These are phyloP conservation scores for Sciurus niger DNA, from an alignment of 2,113 vertebrate genomes.

Conservation along the genomic window DNA sequence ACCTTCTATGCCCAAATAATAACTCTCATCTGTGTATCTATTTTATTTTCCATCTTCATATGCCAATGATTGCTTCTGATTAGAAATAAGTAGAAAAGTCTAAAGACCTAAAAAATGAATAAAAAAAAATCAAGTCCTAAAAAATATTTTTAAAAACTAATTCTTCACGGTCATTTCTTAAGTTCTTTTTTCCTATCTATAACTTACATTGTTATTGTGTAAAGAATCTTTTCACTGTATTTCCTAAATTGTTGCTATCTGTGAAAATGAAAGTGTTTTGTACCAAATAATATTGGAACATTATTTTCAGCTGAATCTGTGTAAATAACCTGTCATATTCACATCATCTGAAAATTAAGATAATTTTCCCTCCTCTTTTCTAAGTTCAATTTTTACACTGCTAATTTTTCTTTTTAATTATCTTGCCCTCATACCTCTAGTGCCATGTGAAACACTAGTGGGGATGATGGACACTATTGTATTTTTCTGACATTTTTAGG, in stretches of 20 bases:
- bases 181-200: neutral
- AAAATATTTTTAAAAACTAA: neutral
- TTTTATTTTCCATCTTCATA: slow-evolving; percentile 38
- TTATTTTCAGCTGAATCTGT: neutral
- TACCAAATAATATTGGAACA: neutral
- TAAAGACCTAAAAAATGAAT: neutral
- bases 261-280: neutral
- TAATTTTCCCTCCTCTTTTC: neutral
- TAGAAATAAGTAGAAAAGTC: neutral
- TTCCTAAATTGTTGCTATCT: neutral
- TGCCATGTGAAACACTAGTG: neutral
- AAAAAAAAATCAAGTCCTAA: slow-evolving; percentile 9
- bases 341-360: neutral
- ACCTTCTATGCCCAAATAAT: neutral
- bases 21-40: neutral
- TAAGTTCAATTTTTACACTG: neutral
- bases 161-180: neutral
- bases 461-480: neutral
- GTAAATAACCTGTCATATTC: neutral
- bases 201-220: neutral
- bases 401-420: neutral
- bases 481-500: neutral
- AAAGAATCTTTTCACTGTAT: neutral
- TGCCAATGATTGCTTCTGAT: neutral
- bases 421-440: neutral